Base-by-base conservation (phyloP, 2,797 vertebrate genomes). In the Otolemur crassicaudatus region DNA sequence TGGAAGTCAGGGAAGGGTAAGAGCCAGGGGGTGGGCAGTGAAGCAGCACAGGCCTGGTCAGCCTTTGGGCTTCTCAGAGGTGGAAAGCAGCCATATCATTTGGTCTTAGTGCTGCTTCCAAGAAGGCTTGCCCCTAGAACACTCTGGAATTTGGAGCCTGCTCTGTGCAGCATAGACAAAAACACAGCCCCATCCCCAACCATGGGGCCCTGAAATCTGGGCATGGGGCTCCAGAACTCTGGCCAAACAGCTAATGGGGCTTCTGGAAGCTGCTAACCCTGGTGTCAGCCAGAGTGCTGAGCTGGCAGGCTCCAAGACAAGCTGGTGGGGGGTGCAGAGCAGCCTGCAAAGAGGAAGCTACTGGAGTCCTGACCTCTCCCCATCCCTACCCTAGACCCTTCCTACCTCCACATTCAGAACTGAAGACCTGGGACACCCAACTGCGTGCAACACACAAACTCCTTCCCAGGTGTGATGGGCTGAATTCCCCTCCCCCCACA, bases 191-290 rank as follows among this genome's bases (percentile, higher is more conserved):
- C 4, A 0, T 40, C 67, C 67, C 85, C 73, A 53, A 34, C 93
- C 88, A 53, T 19, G 13, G 75, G 37, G 92, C 73, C 31, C 86
- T 69, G 80, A 84, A 87, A 95, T 67, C 97, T 34, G 88, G 72
- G 95, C 95, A 61, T 0, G 56, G 96, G 94, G 95, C 91, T 82
- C 96, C 87, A 87, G 96, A 91, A 94, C 96, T 95, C 91, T 2
- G 53, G 97, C 97, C 97, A 98, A 97, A 37, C 37, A 79, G 63
- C 91, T 98, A 97, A 97, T 97, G 97, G 97, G 73, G 87, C 43
- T 98, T 67, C 83, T 97, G 96, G 97, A 97, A 88, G 88, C 96
- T 90, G 91, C 2, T 34, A 91, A 94, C 49, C 0, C 0, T 58
- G 49, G 76, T 94, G 92, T 91, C 83, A 95, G 97, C 97, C 92